phyloP scores from a whole-genome alignment of 1,140 invertebrate genomes.

The Drosophila arawakana region DNA sequence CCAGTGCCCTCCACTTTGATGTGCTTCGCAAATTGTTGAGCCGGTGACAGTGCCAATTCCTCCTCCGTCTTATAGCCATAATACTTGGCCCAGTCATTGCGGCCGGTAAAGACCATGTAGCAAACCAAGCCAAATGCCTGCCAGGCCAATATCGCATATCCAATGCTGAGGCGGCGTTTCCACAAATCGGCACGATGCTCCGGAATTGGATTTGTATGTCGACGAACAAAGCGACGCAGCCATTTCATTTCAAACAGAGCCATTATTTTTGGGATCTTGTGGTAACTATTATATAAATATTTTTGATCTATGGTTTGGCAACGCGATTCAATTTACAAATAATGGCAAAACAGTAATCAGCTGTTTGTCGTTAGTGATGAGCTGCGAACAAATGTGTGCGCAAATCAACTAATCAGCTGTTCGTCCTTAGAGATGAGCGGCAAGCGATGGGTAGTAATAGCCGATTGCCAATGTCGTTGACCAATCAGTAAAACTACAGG shows the following conservation, averaged over 20 bases:
- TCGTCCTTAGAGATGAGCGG: slow-evolving; percentile 18
- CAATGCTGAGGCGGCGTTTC: slow-evolving; percentile 87
- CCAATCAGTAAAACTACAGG: background rate
- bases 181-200: slow-evolving; percentile 85
- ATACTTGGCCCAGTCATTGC: slow-evolving; percentile 87
- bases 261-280: slow-evolving; percentile 42
- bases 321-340: slow-evolving; percentile 16
- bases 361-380: slow-evolving; percentile 35
- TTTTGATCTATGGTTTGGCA: background rate
- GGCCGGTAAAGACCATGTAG: slow-evolving; percentile 86
- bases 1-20: slow-evolving; percentile 79
- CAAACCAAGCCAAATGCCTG: slow-evolving; percentile 87
- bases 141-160: slow-evolving; percentile 87
- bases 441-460: background rate
- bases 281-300: slow-evolving; percentile 38
- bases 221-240: slow-evolving; percentile 86
- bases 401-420: slow-evolving; percentile 39
- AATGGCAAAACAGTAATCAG: slow-evolving; percentile 36
- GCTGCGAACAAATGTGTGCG: background rate
- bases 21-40: slow-evolving; percentile 75
- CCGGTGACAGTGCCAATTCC: slow-evolving; percentile 85
- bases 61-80: slow-evolving; percentile 87
- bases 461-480: background rate
- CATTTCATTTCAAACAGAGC: slow-evolving; percentile 84
- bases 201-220: slow-evolving; percentile 87